Conservation (phyloP, 2,888 invertebrate genomes). For the Tuberolachnus salignus region DNA sequence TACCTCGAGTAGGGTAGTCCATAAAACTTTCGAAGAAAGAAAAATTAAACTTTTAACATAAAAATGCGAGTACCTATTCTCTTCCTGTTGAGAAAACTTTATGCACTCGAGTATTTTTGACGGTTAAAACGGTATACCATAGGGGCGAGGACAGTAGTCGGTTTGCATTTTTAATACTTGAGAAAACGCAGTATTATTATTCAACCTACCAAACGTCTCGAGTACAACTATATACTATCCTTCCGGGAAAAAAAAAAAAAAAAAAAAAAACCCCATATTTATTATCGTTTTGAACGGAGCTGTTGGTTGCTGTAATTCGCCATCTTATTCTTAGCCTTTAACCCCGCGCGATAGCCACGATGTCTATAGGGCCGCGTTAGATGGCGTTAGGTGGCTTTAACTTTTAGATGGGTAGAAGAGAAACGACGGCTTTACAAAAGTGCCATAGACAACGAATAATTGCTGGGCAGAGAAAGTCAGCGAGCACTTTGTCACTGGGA, state of each 20-base stretch:
- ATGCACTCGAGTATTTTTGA: neutral
- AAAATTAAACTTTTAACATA: conserved; percentile 6
- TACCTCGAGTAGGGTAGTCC: neutral
- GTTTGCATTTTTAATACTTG: neutral
- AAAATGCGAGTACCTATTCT: neutral
- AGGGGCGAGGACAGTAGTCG: neutral
- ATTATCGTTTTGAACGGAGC: conserved; percentile 20
- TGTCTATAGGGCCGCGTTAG: neutral
- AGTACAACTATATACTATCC: conserved; percentile 2
- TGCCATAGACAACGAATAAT: conserved; percentile 50
- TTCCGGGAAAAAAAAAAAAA: too few relatives aligned
- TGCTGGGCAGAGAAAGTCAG: conserved; percentile 37
- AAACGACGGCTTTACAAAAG: conserved; percentile 37
- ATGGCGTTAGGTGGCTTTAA: conserved; percentile 39
- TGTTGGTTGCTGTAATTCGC: conserved; percentile 30
- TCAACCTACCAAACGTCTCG: neutral
- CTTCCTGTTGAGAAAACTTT: neutral
- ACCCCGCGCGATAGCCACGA: neutral
- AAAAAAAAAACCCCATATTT: too few relatives aligned
- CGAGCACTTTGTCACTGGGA: conserved; percentile 45
- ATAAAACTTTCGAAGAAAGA: conserved; percentile 16
- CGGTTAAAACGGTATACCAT: neutral
- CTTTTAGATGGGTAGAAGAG: conserved; percentile 35
- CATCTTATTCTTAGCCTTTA: conserved; percentile 23
- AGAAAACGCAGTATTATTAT: conserved; percentile 3